phyloP scores from a whole-genome alignment of 2,113 vertebrate species.

The Heterochromis multidens region DNA sequence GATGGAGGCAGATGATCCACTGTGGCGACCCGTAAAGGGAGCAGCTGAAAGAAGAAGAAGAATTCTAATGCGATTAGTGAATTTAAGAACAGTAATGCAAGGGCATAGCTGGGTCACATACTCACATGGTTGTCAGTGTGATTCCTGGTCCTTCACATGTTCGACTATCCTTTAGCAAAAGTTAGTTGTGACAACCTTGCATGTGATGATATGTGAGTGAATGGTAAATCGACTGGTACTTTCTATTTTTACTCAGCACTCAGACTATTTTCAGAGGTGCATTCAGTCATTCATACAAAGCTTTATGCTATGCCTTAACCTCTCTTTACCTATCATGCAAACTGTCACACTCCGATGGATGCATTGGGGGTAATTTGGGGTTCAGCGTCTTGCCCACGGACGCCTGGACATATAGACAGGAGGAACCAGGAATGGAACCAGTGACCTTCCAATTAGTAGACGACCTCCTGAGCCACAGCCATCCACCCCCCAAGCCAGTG shows the following conservation, averaged over 20 bases:
- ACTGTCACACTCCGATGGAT: neutral
- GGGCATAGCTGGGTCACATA: neutral
- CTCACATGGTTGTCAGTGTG: neutral
- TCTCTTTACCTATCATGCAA: neutral
- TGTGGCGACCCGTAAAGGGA: neutral
- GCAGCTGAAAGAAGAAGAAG: neutral
- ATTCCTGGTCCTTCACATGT: neutral
- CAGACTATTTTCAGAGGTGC: neutral
- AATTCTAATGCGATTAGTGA: neutral
- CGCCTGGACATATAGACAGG: neutral
- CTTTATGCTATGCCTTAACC: neutral
- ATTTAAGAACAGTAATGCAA: neutral
- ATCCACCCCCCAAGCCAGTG: no score
- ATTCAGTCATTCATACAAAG: neutral
- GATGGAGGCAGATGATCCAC: neutral
- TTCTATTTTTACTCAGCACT: neutral
- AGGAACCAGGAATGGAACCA: neutral
- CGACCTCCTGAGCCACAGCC: neutral
- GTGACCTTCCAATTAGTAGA: neutral
- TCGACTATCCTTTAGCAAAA: neutral
- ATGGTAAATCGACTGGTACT: neutral
- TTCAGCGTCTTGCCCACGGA: neutral
- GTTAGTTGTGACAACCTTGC: neutral
- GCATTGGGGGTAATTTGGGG: neutral
- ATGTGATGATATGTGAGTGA: neutral